A percentile compares a stretch with the other conserved stretches of the same genome.
Evolutionary conservation across 2,888 invertebrate species (phyloP).

Genomic region (Fragum sueziense): DNA sequence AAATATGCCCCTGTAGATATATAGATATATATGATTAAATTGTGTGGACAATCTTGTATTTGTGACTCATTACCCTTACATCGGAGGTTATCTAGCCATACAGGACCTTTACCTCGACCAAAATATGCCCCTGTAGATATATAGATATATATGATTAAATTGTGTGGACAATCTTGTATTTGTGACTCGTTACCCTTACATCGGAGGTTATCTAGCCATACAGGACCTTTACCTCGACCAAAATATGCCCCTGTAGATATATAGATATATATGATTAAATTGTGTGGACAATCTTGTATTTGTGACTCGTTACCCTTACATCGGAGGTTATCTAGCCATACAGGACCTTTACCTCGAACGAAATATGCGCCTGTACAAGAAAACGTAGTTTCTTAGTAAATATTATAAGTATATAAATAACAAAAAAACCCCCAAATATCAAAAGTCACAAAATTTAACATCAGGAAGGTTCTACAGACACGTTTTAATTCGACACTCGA

Average conservation of each 20-base stretch:
- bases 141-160: too few species aligned
- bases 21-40: too few species aligned
- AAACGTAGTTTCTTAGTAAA: too few species aligned
- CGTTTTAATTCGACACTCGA: too few species aligned
- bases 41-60: constrained; percentile 65
- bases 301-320: constrained; percentile 65
- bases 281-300: constrained; percentile 65
- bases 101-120: constrained; percentile 71
- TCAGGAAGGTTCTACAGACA: too few species aligned
- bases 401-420: too few species aligned
- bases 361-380: constrained; percentile 52
- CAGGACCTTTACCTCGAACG: constrained; percentile 71
- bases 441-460: too few species aligned
- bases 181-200: constrained; percentile 65
- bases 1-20: constrained; percentile 48
- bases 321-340: constrained; percentile 72
- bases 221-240: constrained; percentile 71
- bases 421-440: too few species aligned
- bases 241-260: constrained; percentile 53
- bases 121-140: constrained; percentile 53
- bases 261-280: too few species aligned
- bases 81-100: constrained; percentile 72
- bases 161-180: constrained; percentile 65
- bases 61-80: constrained; percentile 65
- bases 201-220: constrained; percentile 72